Evolutionary conservation across 2,797 vertebrate genomes (phyloP).

Genomic region (Psittacula derbiana): DNA sequence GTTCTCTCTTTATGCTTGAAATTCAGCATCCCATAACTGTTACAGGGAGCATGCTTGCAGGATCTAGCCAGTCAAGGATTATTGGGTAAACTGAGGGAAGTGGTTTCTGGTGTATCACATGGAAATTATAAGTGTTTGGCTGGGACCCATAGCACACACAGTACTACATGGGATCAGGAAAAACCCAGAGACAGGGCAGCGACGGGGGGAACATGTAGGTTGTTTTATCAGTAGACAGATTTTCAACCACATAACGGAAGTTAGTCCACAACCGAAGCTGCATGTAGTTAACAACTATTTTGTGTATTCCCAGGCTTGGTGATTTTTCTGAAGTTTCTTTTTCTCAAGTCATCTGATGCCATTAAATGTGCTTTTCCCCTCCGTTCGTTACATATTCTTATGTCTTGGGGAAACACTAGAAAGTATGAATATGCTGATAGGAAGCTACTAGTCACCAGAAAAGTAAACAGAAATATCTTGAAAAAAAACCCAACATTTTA

Average conservation of each 20-base stretch:
- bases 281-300: background rate
- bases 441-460: background rate
- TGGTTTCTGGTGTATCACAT: background rate
- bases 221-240: background rate
- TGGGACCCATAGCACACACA: background rate
- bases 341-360: background rate
- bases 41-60: background rate
- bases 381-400: background rate
- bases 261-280: background rate
- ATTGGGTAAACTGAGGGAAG: background rate
- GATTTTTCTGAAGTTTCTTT: background rate
- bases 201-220: accelerated
- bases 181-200: background rate
- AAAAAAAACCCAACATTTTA: background rate
- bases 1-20: background rate
- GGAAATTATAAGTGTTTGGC: background rate
- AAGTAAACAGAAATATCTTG: background rate
- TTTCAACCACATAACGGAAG: background rate
- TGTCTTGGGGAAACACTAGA: background rate
- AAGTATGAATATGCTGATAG: background rate
- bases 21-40: background rate
- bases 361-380: background rate
- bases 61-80: background rate
- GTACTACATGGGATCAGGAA: accelerated
- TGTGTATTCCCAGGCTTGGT: background rate